phyloP scores from a whole-genome alignment of 1,140 invertebrate species.

The Matsumurasca onukii region DNA sequence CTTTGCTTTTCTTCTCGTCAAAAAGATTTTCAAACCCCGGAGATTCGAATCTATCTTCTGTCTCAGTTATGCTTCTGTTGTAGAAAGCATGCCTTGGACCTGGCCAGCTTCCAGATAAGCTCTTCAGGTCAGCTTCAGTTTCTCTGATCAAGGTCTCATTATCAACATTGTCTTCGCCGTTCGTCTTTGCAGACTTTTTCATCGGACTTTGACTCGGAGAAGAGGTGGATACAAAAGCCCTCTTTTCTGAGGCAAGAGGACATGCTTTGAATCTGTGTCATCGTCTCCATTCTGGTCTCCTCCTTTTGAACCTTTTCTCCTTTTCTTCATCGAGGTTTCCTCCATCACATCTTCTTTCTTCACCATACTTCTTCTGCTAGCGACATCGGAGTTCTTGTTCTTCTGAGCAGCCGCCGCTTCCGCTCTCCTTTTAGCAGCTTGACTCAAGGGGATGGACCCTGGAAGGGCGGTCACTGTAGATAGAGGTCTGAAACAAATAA shows the following conservation, averaged over 20 bases:
- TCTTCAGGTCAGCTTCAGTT: constrained; percentile 81
- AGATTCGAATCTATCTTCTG: constrained; percentile 64
- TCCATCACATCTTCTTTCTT: constrained; percentile 33
- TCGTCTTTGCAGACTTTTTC: constrained; percentile 51
- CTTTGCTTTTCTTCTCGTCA: constrained; percentile 71
- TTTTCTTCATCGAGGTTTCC: constrained; percentile 32
- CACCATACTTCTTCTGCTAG: constrained; percentile 32
- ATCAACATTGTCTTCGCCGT: constrained; percentile 58
- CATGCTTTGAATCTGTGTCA: neutral
- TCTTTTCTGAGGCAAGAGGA: constrained; percentile 60
- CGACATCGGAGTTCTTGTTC: constrained; percentile 35
- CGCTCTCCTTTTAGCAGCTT: constrained; percentile 15
- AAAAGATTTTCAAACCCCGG: constrained; percentile 83
- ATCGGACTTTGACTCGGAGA: constrained; percentile 51
- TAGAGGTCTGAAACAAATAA: constrained; percentile 30
- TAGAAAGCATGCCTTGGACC: constrained; percentile 63
- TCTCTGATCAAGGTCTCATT: constrained; percentile 81
- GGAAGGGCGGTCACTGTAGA: constrained; percentile 24
- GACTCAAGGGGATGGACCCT: constrained; percentile 1
- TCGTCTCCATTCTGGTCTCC: constrained; percentile 25
- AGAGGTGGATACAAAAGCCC: constrained; percentile 52
- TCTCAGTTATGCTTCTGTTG: constrained; percentile 58
- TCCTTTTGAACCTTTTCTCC: constrained; percentile 28
- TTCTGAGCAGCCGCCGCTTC: constrained; percentile 14
- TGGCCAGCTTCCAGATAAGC: constrained; percentile 77